A percentile compares a stretch with the other conserved stretches of the same genome.
Evolutionary conservation across 2,888 invertebrate genomes (phyloP).

Genomic region (Synanthedon myopaeformis): DNA sequence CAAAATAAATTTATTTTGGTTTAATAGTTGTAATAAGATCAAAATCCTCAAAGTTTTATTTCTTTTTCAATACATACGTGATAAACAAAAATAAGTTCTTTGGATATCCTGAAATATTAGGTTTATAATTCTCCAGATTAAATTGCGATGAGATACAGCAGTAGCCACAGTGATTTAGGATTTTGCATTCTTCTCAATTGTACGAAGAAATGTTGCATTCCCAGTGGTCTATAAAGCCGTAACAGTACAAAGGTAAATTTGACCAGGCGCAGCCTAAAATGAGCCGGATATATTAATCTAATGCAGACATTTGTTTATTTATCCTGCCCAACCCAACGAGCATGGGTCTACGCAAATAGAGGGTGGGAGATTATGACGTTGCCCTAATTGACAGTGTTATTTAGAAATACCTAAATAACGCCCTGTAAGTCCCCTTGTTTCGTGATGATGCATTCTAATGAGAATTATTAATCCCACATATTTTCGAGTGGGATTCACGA

Average conservation of each 20-base stretch:
- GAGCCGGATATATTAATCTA: slow-evolving; percentile 30
- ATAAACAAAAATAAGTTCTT: too few relatives aligned
- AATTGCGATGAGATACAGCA: too few relatives aligned
- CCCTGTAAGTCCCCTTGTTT: slow-evolving; percentile 41
- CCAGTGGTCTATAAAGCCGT: neutral
- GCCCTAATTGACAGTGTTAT: slow-evolving; percentile 57
- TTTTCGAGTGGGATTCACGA: neutral
- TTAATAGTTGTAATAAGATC: too few relatives aligned
- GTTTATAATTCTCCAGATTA: too few relatives aligned
- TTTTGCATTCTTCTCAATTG: too few relatives aligned
- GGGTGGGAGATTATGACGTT: slow-evolving; percentile 56
- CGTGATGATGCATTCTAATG: slow-evolving; percentile 40
- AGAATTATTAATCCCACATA: slow-evolving; percentile 25
- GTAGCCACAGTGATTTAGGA: too few relatives aligned
- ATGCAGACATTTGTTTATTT: slow-evolving; percentile 33
- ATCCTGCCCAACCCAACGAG: slow-evolving; percentile 20
- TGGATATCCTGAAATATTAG: too few relatives aligned
- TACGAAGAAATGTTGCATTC: too few relatives aligned
- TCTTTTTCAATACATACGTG: too few relatives aligned
- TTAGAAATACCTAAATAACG: slow-evolving; percentile 15
- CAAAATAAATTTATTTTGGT: too few relatives aligned
- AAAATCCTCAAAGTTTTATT: too few relatives aligned
- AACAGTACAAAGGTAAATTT: neutral
- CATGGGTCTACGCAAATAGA: slow-evolving; percentile 23
- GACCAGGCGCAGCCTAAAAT: neutral